phyloP scores from a whole-genome alignment of 2,888 invertebrate species.

The Hyppa rectilinea region DNA sequence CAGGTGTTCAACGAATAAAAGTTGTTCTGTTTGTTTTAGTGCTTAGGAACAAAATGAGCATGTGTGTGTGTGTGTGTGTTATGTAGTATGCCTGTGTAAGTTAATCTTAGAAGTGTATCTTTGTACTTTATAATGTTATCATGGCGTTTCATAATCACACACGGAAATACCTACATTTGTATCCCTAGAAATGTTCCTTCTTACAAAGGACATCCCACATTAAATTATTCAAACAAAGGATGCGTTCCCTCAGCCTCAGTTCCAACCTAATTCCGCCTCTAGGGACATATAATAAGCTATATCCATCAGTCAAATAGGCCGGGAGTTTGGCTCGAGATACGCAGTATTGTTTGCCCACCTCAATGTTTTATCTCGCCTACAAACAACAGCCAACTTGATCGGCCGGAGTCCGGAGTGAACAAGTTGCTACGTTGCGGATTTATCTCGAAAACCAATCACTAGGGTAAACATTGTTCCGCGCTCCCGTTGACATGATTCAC shows the following conservation, averaged over 20 bases:
- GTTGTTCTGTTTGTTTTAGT: constrained; percentile 1
- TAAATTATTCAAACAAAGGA: constrained; percentile 53
- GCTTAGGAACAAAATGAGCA: background rate
- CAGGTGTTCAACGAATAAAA: constrained; percentile 10
- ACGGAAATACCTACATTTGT: background rate
- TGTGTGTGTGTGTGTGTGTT: background rate
- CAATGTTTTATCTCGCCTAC: constrained; percentile 62
- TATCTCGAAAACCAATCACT: constrained; percentile 76
- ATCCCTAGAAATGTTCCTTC: constrained; percentile 13
- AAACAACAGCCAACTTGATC: constrained; percentile 73
- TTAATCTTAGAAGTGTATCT: background rate
- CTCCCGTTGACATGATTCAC: constrained; percentile 64
- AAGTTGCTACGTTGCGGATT: constrained; percentile 67
- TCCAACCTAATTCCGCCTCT: constrained; percentile 28
- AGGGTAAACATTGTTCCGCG: constrained; percentile 72
- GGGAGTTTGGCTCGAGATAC: constrained; percentile 53
- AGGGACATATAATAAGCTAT: constrained; percentile 36
- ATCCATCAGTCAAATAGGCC: constrained; percentile 59
- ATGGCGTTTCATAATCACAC: constrained; percentile 4
- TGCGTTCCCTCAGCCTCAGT: constrained; percentile 7
- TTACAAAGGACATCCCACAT: constrained; percentile 31
- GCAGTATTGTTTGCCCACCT: constrained; percentile 60
- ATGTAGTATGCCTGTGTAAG: background rate
- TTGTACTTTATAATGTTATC: background rate
- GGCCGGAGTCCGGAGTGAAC: constrained; percentile 57